Base-by-base conservation (phyloP, 53 echinoderm and acorn worm genomes). In the Mesocentrotus franciscanus region DNA sequence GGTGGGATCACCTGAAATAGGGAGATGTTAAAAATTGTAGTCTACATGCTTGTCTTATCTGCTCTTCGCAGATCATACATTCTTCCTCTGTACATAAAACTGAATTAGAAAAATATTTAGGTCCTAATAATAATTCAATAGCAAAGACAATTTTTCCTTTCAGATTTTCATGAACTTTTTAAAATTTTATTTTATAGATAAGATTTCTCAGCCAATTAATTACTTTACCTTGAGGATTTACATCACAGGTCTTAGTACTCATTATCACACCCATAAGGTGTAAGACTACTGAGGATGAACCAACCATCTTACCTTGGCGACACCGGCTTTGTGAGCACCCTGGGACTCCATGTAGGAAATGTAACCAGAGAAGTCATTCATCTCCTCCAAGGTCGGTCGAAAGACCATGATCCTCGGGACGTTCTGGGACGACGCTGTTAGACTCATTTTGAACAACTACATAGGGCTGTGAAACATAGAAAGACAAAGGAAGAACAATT, bases 321-420 rank as follows among this genome's bases (percentile, higher is more conserved):
- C 90, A 66, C 99, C 99, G 78, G 99, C 98, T 56, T 97, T 97
- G 90, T 99, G 97, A 60, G 99, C 99, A 60, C 98, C 99, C 95
- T 94, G 93, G 5, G 99, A 99, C 93, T 98, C 99, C 98, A 99
- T 99, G 92, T 97, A 94, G 58, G 92, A 29, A 59, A 98, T 97
- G 74, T 97, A 99, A 26, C 94, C 96, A 27, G 97, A 89, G 78
- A 98, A 99, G 93, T 99, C 97, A 85, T 97, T 96, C 99, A 99
- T 99, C 95, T 99, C 99, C 92, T 99, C 99, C 95, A 99, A 76
- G 90, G 97, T 98, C n/a, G 99, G 99, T 78, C 98, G 89, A 64
- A 99, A 99, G 92, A 99, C 99, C 99, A 99, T 99, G 95, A 99
- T 99, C 90, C 97, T 96, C 71, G 98, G 99, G 27, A 95, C 92